Conservation (phyloP, 2,888 invertebrate genomes). For the Nomada lathburiana region DNA sequence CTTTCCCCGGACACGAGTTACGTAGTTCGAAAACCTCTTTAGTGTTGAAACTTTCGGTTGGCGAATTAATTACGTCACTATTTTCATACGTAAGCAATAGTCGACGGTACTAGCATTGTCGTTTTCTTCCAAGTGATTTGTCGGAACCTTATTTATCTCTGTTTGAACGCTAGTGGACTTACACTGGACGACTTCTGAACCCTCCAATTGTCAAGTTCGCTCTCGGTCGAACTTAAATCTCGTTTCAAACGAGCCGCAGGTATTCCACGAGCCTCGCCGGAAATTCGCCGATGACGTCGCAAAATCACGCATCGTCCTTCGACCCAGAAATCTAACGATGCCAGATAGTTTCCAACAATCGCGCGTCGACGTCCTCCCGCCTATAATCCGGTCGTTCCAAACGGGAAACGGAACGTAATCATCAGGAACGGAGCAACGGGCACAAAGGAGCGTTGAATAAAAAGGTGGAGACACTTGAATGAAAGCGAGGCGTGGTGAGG, state of each 20-base stretch:
- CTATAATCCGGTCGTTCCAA: conserved; percentile 15
- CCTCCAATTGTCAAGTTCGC: neutral
- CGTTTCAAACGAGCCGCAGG: conserved; percentile 5
- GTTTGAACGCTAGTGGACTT: no score
- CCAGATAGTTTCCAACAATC: neutral
- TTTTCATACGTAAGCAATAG: no score
- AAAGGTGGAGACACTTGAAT: conserved; percentile 48
- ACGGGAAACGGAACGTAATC: conserved; percentile 29
- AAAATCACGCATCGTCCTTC: neutral
- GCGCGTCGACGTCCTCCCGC: neutral
- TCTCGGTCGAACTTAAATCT: conserved; percentile 19
- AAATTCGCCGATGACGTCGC: neutral
- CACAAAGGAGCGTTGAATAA: conserved; percentile 23
- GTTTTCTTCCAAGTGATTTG: no score
- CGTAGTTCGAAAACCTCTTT: no score
- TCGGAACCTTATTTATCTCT: no score
- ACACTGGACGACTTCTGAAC: no score
- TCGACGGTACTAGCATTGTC: no score
- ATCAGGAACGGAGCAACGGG: conserved; percentile 4
- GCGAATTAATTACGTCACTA: no score
- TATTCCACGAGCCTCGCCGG: conserved; percentile 3
- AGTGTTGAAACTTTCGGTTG: no score
- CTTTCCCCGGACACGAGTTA: no score
- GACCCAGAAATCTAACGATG: conserved; percentile 26
- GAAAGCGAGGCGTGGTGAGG: conserved; percentile 24